phyloP scores from a whole-genome alignment of 2,888 invertebrate species.

The Ormyrus rosae region DNA sequence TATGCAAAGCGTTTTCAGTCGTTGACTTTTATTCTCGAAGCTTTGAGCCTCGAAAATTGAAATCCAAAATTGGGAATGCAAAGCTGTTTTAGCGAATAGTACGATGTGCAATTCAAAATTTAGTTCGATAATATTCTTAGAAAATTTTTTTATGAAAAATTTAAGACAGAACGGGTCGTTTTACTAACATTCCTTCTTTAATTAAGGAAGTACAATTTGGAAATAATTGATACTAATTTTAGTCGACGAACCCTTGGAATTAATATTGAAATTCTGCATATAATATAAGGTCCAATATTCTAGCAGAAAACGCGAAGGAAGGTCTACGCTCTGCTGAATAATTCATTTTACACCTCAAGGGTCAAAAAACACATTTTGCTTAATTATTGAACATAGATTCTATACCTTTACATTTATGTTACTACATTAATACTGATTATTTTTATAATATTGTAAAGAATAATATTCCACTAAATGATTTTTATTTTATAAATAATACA shows the following conservation, averaged over 20 bases:
- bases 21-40: slow-evolving; percentile 14
- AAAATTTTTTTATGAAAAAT: neutral
- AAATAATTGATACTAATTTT: no score
- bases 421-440: no score
- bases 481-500: no score
- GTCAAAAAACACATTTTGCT: neutral
- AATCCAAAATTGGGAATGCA: neutral
- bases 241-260: neutral
- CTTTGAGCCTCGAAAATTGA: slow-evolving; percentile 10
- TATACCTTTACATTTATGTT: no score
- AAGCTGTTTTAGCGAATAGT: no score
- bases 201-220: no score
- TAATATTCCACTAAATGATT: no score
- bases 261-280: neutral
- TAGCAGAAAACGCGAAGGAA: neutral
- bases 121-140: no score
- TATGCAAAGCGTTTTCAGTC: neutral
- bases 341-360: slow-evolving; percentile 16
- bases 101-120: no score
- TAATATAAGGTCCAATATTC: neutral
- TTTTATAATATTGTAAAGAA: no score
- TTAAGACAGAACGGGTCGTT: neutral
- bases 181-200: no score
- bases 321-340: slow-evolving; percentile 7
- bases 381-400: no score